Conservation (phyloP, 2,797 vertebrate genomes). For the Enteromius afrohamiltoni region DNA sequence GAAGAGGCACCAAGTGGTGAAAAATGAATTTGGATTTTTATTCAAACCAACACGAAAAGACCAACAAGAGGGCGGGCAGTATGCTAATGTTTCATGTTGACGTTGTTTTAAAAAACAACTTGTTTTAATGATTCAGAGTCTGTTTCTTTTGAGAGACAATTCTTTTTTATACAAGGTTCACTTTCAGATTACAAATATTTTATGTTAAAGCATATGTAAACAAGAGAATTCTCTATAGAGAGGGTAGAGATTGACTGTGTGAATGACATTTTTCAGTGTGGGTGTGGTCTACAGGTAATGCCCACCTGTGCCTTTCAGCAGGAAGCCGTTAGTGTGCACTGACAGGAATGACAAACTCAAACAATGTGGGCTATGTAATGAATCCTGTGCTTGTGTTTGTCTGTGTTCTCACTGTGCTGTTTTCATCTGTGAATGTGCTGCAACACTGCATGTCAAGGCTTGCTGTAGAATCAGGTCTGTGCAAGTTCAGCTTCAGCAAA, state of each 20-base stretch:
- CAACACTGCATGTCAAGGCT: slow-evolving; percentile 65
- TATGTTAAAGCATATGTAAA: not conserved
- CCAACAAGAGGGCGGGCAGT: too few relatives aligned
- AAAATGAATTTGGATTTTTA: too few relatives aligned
- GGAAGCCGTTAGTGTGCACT: not conserved
- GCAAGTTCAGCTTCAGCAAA: slow-evolving; percentile 10
- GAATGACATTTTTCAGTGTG: not conserved
- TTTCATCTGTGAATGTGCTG: slow-evolving; percentile 14
- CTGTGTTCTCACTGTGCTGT: slow-evolving; percentile 26
- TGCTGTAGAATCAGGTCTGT: slow-evolving; percentile 51
- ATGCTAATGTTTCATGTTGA: too few relatives aligned
- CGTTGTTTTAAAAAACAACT: too few relatives aligned
- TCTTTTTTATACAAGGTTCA: too few relatives aligned
- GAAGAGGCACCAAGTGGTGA: too few relatives aligned
- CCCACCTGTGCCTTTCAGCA: not conserved
- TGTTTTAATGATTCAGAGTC: too few relatives aligned
- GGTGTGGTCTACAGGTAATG: not conserved
- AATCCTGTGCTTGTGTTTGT: slow-evolving; percentile 11
- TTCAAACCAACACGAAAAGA: too few relatives aligned
- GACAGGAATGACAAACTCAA: not conserved
- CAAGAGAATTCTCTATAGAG: not conserved
- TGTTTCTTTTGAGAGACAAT: too few relatives aligned
- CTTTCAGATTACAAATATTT: too few relatives aligned
- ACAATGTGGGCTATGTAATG: not conserved
- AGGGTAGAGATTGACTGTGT: not conserved